Conservation (phyloP, 1,140 invertebrate species). For the Leptopilina boulardi region DNA sequence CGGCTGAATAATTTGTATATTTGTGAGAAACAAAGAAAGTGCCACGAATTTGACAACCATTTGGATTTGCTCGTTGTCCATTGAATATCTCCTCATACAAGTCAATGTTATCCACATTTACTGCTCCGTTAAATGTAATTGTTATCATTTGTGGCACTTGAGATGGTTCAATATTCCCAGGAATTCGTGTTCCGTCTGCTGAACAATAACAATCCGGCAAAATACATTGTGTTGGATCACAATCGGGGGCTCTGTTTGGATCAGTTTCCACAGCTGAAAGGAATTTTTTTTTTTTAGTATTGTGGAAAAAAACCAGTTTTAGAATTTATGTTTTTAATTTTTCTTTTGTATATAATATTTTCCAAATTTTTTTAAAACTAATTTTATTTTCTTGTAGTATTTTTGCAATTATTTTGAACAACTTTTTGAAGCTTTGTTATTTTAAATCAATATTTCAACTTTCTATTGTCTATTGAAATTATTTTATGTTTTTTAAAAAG, state of each 20-base stretch:
- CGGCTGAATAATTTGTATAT: slow-evolving; percentile 95
- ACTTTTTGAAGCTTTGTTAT: too few species aligned
- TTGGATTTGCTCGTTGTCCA: slow-evolving; percentile 90
- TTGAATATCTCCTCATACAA: slow-evolving; percentile 94
- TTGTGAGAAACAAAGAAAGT: slow-evolving; percentile 98
- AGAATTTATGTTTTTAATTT: too few species aligned
- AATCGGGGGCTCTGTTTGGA: slow-evolving; percentile 92
- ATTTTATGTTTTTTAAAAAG: too few species aligned
- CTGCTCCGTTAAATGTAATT: slow-evolving; percentile 94
- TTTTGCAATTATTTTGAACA: not conserved
- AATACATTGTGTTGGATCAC: slow-evolving; percentile 90
- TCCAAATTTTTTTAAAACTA: too few species aligned
- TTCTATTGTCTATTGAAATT: not conserved
- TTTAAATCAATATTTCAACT: not conserved
- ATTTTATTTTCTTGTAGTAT: too few species aligned
- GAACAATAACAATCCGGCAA: slow-evolving; percentile 96
- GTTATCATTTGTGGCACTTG: slow-evolving; percentile 97
- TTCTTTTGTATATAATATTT: too few species aligned
- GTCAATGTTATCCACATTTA: slow-evolving; percentile 96
- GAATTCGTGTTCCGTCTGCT: slow-evolving; percentile 92
- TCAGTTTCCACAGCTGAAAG: slow-evolving; percentile 88
- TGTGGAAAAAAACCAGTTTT: too few species aligned
- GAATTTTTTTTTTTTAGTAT: slow-evolving; percentile 7
- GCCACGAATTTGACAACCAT: slow-evolving; percentile 94
- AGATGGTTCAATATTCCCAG: slow-evolving; percentile 86